These are phyloP conservation scores for Bubo blakistoni DNA, from an alignment of 2,113 vertebrate genomes.

Conservation along the genomic window DNA sequence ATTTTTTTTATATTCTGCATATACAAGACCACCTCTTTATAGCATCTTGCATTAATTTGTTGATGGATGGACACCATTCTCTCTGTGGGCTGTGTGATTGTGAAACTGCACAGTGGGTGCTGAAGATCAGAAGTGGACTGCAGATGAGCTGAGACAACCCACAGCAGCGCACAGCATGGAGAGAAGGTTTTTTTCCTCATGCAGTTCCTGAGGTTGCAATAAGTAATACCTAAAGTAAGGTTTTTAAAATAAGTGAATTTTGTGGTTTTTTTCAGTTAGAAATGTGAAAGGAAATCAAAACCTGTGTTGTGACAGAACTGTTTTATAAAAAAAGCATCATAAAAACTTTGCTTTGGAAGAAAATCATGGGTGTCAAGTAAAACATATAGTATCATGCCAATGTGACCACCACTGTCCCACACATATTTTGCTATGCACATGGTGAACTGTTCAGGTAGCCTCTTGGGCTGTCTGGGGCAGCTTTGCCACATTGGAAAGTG, in stretches of 20 bases:
- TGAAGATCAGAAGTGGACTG: conserved; percentile 41
- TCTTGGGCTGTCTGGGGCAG: background rate
- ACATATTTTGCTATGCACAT: background rate
- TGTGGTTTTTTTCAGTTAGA: background rate
- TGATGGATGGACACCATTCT: conserved; percentile 33
- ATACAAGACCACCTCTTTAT: background rate
- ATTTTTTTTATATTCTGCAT: conserved; percentile 11
- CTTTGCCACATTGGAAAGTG: background rate
- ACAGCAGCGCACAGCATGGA: background rate
- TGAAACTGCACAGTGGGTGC: conserved; percentile 32
- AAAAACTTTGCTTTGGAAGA: background rate
- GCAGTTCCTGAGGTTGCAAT: background rate
- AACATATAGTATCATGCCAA: background rate
- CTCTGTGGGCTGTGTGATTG: conserved; percentile 45
- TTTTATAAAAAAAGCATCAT: background rate
- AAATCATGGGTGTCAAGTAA: background rate
- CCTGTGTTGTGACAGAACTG: background rate
- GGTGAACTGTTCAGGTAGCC: background rate
- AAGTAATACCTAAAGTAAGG: background rate
- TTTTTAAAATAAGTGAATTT: background rate
- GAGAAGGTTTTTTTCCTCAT: background rate
- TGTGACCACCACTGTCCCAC: background rate
- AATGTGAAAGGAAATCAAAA: background rate
- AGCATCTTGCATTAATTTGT: conserved; percentile 41
- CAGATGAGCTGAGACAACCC: conserved; percentile 24